A percentile compares a stretch with the other conserved stretches of the same genome.
These are phyloP conservation scores for Callorhinus ursinus DNA, from an alignment of 2,113 vertebrate genomes.

Conservation along the genomic window DNA sequence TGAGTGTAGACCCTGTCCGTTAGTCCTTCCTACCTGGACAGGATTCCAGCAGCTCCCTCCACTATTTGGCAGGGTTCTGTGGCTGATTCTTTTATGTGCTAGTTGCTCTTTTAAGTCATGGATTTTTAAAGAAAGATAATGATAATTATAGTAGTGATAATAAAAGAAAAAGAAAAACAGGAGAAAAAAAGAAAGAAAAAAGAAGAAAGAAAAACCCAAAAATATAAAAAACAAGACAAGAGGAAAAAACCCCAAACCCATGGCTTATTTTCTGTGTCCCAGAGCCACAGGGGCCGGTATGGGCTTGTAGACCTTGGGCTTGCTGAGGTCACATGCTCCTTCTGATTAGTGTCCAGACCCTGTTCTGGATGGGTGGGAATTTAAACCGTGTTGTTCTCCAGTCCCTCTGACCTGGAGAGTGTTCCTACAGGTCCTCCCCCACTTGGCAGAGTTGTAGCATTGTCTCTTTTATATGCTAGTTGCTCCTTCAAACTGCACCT, in stretches of 20 bases:
- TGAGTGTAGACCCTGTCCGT: background rate
- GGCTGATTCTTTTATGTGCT: background rate
- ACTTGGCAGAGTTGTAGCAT: background rate
- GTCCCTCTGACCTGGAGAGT: background rate
- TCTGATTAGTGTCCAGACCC: background rate
- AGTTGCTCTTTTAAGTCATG: background rate
- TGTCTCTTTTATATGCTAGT: background rate
- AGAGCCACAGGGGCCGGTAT: background rate
- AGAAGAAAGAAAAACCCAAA: background rate
- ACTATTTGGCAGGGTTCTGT: background rate
- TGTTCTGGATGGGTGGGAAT: background rate
- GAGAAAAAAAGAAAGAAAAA: background rate
- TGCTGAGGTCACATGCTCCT: background rate
- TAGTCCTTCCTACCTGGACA: fast-evolving
- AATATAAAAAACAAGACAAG: background rate
- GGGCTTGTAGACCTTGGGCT: background rate
- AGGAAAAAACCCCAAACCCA: background rate
- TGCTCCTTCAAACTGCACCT: background rate
- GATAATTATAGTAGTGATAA: background rate
- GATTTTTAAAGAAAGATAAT: background rate
- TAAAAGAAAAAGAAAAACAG: background rate
- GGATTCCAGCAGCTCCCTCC: background rate
- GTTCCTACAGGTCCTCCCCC: background rate
- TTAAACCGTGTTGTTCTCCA: background rate
- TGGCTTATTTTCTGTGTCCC: background rate